Conservation (phyloP, 2,888 invertebrate species). For the Poecilus cupreus region DNA sequence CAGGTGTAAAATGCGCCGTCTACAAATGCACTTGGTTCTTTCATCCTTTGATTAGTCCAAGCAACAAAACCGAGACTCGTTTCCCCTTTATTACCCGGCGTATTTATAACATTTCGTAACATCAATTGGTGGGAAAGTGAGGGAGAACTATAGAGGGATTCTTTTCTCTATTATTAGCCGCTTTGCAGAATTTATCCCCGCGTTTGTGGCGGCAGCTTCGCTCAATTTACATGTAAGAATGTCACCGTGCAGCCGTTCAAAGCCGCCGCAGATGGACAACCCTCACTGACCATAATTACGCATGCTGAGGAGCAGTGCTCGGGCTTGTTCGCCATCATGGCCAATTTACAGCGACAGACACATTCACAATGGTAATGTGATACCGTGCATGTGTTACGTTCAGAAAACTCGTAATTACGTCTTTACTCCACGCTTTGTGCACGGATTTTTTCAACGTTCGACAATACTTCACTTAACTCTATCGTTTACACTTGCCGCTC, state of each 20-base stretch:
- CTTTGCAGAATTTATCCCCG: constrained; percentile 7
- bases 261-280: constrained; percentile 29
- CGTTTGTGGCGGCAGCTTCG: not conserved
- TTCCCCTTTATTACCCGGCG: not conserved
- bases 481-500: constrained; percentile 14
- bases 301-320: constrained; percentile 34
- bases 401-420: constrained; percentile 35
- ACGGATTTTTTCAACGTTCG: constrained; percentile 1
- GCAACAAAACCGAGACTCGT: not conserved
- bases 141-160: not conserved
- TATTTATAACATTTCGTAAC: not conserved
- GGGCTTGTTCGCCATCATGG: constrained; percentile 15
- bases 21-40: not conserved
- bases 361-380: constrained; percentile 45
- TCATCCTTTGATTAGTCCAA: constrained; percentile 4
- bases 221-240: constrained; percentile 52
- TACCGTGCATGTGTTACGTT: constrained; percentile 33
- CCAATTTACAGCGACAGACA: constrained; percentile 42
- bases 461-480: constrained; percentile 23
- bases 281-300: constrained; percentile 44
- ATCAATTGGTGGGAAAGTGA: not conserved
- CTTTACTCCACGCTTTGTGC: constrained; percentile 21
- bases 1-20: constrained; percentile 29
- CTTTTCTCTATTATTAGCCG: constrained; percentile 7
- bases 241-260: not conserved